Conservation (phyloP, 2,888 invertebrate genomes). For the Nymphalis polychloros region DNA sequence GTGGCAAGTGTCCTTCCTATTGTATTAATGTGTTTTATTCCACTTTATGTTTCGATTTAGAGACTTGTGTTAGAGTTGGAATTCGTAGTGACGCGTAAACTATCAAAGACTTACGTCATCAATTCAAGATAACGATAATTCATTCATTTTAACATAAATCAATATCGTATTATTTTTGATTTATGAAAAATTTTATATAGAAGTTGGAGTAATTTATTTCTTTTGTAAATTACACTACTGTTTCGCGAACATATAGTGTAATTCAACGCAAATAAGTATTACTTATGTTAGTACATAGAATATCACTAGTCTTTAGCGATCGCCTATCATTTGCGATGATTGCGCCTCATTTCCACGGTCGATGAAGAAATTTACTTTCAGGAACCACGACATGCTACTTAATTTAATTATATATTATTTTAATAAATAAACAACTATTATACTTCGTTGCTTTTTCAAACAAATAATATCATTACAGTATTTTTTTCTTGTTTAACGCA, state of each 20-base stretch:
- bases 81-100: background rate
- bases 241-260: slow-evolving; percentile 36
- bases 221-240: slow-evolving; percentile 6
- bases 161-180: too few relatives aligned
- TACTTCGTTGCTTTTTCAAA: background rate
- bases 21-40: too few relatives aligned
- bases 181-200: too few relatives aligned
- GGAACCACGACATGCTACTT: slow-evolving; percentile 31
- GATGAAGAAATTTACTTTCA: slow-evolving; percentile 73
- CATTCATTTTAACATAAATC: background rate
- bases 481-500: too few relatives aligned
- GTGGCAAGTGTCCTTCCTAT: too few relatives aligned
- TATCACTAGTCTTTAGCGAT: slow-evolving; percentile 48
- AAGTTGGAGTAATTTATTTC: background rate
- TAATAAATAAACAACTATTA: slow-evolving; percentile 1
- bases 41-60: too few relatives aligned
- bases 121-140: background rate
- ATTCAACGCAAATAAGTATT: slow-evolving; percentile 44
- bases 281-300: slow-evolving; percentile 45
- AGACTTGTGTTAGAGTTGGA: background rate
- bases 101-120: background rate
- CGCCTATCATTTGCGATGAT: slow-evolving; percentile 69
- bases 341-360: slow-evolving; percentile 55
- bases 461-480: too few relatives aligned
- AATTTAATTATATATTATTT: slow-evolving; percentile 6